Evolutionary conservation across 2,888 invertebrate genomes (phyloP), one percentile per base, ranked within the genome.

Genomic region (Zaprionus lineosus): DNA sequence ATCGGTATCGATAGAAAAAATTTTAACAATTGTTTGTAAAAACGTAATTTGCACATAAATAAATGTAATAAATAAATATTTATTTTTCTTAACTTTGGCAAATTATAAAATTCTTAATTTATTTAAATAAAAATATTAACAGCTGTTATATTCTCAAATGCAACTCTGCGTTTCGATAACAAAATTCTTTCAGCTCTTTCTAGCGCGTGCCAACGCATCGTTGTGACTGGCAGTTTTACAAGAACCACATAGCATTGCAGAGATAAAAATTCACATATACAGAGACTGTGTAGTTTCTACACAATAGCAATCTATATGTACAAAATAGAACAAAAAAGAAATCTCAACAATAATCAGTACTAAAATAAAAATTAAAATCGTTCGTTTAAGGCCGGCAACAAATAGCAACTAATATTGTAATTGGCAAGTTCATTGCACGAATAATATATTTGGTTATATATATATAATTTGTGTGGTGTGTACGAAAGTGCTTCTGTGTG

Each of bases 401-500:
- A n/a, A n/a, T 34, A 44, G 9, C 43, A 65, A 72, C 43, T 55
- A 24, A 66, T 56, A 67, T 67, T 61, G 58, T 71, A 82, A 82
- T 84, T 84, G 67, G 64, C 72, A 84, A 84, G 78, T 78, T 78
- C 84, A 78, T 78, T 84, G 78, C 78, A 71, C 78, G 78, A 84
- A 67, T 82, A 84, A 78, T 78, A 78, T 84, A 78, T 84, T 82
- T 84, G 84, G 74, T 82, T 84, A 74, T 76, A 79, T 63, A 53
- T 66, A 41, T 57, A 47, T 31, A 40, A 41, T 48, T 34, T 58
- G 40, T 40, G 52, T 46, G 34, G 33, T 40, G 43, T 37, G 24
- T 41, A 36, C 33, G 33, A 53, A 58, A 48, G 52, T 39, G 46
- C 40, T 51, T 70, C 51, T 34, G 51, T 61, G 48, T 51, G 33